phyloP scores from a whole-genome alignment of 2,113 vertebrate species.

The Thalassarche chlororhynchos region DNA sequence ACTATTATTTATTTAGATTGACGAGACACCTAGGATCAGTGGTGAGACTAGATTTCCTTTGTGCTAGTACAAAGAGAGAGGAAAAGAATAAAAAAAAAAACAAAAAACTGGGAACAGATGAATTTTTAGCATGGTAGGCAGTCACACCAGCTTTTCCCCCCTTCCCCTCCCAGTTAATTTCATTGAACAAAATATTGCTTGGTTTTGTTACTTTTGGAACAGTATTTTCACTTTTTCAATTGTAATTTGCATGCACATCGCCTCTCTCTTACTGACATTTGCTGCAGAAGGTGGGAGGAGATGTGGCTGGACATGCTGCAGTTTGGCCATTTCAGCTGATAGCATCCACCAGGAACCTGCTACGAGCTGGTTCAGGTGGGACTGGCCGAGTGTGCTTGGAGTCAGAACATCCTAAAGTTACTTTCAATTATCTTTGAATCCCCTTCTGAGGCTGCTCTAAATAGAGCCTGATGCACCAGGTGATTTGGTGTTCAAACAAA shows the following conservation, averaged over 20 bases:
- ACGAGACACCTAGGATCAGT: neutral
- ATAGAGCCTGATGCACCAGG: neutral
- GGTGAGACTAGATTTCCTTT: neutral
- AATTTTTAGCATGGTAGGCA: neutral
- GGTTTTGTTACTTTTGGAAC: neutral
- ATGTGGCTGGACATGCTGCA: neutral
- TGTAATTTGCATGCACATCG: neutral
- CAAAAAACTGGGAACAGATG: neutral
- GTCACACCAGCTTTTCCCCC: neutral
- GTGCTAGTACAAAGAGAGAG: neutral
- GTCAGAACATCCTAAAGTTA: neutral
- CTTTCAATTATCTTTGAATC: neutral
- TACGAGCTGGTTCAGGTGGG: neutral
- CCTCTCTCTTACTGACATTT: neutral
- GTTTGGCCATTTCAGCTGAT: neutral
- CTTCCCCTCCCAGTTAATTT: neutral
- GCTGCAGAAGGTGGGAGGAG: neutral
- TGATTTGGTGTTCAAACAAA: slow-evolving; percentile 1
- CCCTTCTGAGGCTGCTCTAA: neutral
- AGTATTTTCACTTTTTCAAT: neutral
- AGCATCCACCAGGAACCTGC: neutral
- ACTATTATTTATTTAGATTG: neutral
- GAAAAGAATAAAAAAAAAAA: neutral
- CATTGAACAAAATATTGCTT: neutral
- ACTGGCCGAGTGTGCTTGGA: neutral